These are phyloP conservation scores for Gonioctena quinquepunctata DNA, from an alignment of 1,140 invertebrate genomes.

Conservation along the genomic window DNA sequence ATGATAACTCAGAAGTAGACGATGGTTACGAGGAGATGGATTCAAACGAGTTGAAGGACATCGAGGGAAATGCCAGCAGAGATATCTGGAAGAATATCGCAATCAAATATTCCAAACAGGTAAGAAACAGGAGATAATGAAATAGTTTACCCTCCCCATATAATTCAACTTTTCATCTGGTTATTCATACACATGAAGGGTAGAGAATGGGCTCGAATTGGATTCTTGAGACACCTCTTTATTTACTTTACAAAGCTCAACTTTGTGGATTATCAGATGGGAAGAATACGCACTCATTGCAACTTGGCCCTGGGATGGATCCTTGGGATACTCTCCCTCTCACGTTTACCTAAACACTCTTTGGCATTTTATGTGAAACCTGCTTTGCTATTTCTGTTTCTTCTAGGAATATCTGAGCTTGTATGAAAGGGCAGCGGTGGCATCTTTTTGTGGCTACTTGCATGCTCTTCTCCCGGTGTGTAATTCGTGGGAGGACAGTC, in stretches of 20 bases:
- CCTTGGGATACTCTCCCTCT: too few relatives aligned
- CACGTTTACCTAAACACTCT: too few relatives aligned
- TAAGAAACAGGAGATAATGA: too few relatives aligned
- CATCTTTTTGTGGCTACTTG: conserved; percentile 78
- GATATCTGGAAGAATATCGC: conserved; percentile 90
- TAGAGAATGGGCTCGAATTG: too few relatives aligned
- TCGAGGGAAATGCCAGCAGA: conserved; percentile 84
- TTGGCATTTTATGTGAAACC: not conserved
- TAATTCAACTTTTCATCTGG: too few relatives aligned
- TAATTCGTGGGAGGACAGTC: conserved; percentile 82
- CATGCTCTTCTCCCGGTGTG: conserved; percentile 74
- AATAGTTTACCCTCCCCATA: too few relatives aligned
- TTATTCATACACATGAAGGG: too few relatives aligned
- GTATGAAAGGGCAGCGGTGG: conserved; percentile 48
- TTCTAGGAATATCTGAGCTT: conserved; percentile 38
- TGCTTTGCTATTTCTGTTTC: conserved; percentile 5
- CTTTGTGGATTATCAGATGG: too few relatives aligned
- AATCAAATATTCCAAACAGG: conserved; percentile 70
- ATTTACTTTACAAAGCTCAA: too few relatives aligned
- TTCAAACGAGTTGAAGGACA: conserved; percentile 52
- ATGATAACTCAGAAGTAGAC: conserved; percentile 25
- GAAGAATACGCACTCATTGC: too few relatives aligned
- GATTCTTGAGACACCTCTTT: too few relatives aligned
- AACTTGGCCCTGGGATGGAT: too few relatives aligned
- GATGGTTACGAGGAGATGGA: conserved; percentile 39